Evolutionary conservation across 2,888 invertebrate genomes (phyloP), one percentile per base, ranked within the genome.

Genomic region (Orthosia cruda): DNA sequence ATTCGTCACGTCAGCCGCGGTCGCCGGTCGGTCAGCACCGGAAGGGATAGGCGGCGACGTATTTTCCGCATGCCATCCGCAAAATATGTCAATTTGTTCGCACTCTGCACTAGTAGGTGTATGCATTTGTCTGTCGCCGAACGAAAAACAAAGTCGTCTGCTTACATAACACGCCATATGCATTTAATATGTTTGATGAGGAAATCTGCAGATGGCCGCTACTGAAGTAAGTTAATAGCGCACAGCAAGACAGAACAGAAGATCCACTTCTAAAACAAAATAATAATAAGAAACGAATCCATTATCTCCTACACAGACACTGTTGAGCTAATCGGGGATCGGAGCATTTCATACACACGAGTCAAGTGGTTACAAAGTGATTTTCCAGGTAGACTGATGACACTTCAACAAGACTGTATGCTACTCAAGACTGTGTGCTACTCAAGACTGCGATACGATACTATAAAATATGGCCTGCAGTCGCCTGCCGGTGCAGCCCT

Each of bases 131-230:
- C 26, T n/a, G n/a, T 82, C 40, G 4, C 45, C 2, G 26, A 23
- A 61, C 12, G 47, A 62, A 20, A 65, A 16, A 65, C 66, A 55
- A 49, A 76, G 68, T 64, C 9, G n/a, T 50, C 40, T 55, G 59
- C 47, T 69, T 65, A 73, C 54, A 69, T 73, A 79, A 72, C 49
- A 50, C 18, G 32, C 68, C 68, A 40, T 20, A 62, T 47, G 45
- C 68, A 54, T 58, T 67, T 32, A 64, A 71, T 71, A 67, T 71
- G 58, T 66, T 74, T 80, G 66, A 67, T 81, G 74, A 81, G 70
- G 54, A 74, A 74, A 81, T 84, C 84, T 67, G 66, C 84, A 81
- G 74, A 84, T 80, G 84, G 59, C 66, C 26, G 47, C 69, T 47
- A 40, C 50, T 55, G 3, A 55, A 83, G 72, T 65, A 55, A 68